Base-by-base conservation (phyloP, 1,140 invertebrate species). In the Chlorops oryzae region DNA sequence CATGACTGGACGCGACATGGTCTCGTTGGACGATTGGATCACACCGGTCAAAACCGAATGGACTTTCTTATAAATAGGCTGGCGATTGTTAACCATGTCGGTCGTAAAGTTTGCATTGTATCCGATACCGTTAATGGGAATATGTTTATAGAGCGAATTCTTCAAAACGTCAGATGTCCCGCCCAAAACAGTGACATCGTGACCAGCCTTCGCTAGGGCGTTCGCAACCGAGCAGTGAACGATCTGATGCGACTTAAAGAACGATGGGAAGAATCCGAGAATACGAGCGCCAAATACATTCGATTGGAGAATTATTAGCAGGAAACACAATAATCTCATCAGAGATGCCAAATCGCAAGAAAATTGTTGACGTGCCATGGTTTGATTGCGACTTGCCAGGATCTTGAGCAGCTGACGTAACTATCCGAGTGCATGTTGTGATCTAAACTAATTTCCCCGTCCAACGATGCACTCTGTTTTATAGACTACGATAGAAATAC, bases 261-360 rank as follows among this genome's bases (percentile, higher is more conserved):
- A 47, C 23, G 51, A 52, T 13, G 59, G 54, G 32, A 61, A 51
- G 20, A 61, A 32, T 2, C 49, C 55, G 18, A 59, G 52, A 22
- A 59, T 59, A 21, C 51, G n/a, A 3, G 49, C 40, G n/a, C 28
- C 28, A 41, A 5, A n/a, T n/a, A n/a, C n/a, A n/a, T n/a, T n/a
- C n/a, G n/a, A n/a, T n/a, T n/a, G n/a, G n/a, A n/a, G n/a, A 24
- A 6, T 44, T 21, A 35, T 17, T 3, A 10, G 34, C 3, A 5
- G 39, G 4, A 5, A n/a, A 20, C 3, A 41, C 12, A 41, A 3
- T 20, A 20, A 18, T 21, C 22, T 4, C 4, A 3, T 4, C 21
- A 20, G 18, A 4, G 3, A 41, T 3, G 22, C 17, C 4, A 3
- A 3, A 20, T n/a, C 12, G 4, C 39, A 41, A 13, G n/a, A 35